Conservation (phyloP, 2,888 invertebrate species). For the Cacoxenus indagator region DNA sequence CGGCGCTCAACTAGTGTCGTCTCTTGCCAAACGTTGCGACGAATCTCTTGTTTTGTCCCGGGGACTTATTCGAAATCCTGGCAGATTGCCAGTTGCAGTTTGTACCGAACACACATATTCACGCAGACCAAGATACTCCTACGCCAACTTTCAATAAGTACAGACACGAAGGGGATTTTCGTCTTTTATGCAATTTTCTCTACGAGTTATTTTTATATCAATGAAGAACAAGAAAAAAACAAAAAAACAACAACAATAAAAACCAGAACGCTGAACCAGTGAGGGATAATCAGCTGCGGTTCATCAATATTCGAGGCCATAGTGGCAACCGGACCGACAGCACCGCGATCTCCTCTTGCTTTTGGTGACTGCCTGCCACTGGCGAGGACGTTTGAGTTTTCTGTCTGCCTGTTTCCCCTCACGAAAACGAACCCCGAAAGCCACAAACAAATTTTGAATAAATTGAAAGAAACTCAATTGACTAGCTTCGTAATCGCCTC, state of each 20-base stretch:
- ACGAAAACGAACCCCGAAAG: slow-evolving; percentile 21
- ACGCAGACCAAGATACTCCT: slow-evolving; percentile 24
- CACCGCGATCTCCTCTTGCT: neutral
- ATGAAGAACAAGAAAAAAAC: neutral
- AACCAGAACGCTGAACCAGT: slow-evolving; percentile 8
- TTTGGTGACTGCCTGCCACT: neutral
- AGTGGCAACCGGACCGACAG: slow-evolving; percentile 9
- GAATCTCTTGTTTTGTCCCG: slow-evolving; percentile 55
- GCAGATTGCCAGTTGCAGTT: slow-evolving; percentile 61
- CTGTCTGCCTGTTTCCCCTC: too few relatives aligned
- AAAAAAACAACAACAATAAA: slow-evolving; percentile 10
- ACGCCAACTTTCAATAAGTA: neutral
- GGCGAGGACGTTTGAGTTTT: slow-evolving; percentile 54
- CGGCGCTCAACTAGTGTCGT: slow-evolving; percentile 49
- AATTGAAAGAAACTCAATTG: slow-evolving; percentile 64
- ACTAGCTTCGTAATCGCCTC: slow-evolving; percentile 50
- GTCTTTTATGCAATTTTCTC: slow-evolving; percentile 4
- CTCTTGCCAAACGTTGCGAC: slow-evolving; percentile 49
- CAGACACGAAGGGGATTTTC: neutral
- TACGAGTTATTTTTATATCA: slow-evolving; percentile 4
- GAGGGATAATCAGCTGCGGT: slow-evolving; percentile 61
- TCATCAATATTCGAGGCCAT: slow-evolving; percentile 62
- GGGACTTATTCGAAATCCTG: slow-evolving; percentile 59
- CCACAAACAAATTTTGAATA: slow-evolving; percentile 54
- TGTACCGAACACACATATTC: slow-evolving; percentile 26